These are phyloP conservation scores for Amniataba percoides DNA, from an alignment of 2,797 vertebrate species.

Conservation along the genomic window DNA sequence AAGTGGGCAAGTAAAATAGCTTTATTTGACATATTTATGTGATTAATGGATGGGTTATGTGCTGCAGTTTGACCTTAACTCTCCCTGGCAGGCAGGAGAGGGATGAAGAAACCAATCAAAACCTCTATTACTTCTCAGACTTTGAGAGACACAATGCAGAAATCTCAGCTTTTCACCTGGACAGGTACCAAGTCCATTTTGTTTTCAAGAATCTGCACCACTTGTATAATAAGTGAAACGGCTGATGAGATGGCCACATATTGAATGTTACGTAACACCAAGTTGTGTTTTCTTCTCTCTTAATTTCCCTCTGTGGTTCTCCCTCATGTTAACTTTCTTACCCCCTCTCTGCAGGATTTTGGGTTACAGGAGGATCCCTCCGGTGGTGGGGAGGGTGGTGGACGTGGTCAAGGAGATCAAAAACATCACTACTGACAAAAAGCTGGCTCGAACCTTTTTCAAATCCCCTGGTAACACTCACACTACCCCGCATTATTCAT, in stretches of 20 bases:
- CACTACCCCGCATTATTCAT: constrained; percentile 31
- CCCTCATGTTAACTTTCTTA: not conserved
- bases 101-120: constrained; percentile 87
- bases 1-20: not conserved
- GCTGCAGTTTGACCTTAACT: not conserved
- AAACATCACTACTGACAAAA: constrained; percentile 87
- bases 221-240: not conserved
- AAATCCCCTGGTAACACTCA: constrained; percentile 85
- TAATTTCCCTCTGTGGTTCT: not conserved
- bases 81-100: constrained; percentile 83
- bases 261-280: constrained; percentile 17
- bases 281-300: not conserved
- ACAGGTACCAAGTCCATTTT: constrained; percentile 80
- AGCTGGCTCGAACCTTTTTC: constrained; percentile 89
- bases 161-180: constrained; percentile 90
- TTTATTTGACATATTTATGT: not conserved
- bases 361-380: constrained; percentile 89
- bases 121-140: constrained; percentile 93
- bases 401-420: constrained; percentile 88
- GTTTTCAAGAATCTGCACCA: not conserved
- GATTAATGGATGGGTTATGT: not conserved
- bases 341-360: constrained; percentile 81
- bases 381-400: constrained; percentile 86
- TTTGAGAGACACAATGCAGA: constrained; percentile 92
- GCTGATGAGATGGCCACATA: not conserved